Percentiles rank a stretch among this genome's conserved stretches.
Evolutionary conservation across 1,140 invertebrate species (phyloP).

Genomic region (Maconellicoccus hirsutus): DNA sequence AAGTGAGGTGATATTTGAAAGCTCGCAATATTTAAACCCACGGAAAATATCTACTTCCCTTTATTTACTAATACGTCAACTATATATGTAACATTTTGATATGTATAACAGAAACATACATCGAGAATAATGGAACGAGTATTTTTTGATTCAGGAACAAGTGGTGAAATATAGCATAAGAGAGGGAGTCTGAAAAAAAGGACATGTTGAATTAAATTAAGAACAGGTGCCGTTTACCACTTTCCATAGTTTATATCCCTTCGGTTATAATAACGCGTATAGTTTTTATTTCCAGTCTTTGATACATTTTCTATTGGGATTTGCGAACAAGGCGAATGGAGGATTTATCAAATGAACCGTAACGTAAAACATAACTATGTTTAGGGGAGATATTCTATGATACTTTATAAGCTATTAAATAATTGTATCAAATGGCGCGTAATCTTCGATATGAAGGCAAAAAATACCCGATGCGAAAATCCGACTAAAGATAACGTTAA

Average conservation of each 20-base stretch:
- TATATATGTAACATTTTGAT: too few species aligned
- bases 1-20: too few species aligned
- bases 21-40: too few species aligned
- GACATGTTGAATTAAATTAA: constrained; percentile 17
- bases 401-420: too few species aligned
- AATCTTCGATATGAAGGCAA: not conserved
- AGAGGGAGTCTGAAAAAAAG: not conserved
- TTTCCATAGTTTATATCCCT: constrained; percentile 2
- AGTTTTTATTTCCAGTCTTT: not conserved
- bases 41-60: too few species aligned
- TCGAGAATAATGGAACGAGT: too few species aligned
- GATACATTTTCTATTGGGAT: constrained; percentile 6
- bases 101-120: too few species aligned
- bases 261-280: not conserved
- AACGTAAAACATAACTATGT: too few species aligned
- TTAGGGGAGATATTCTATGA: too few species aligned
- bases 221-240: constrained; percentile 15
- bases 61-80: too few species aligned
- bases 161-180: constrained; percentile 4
- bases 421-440: too few species aligned
- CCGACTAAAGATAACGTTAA: too few species aligned
- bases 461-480: not conserved
- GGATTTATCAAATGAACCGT: constrained; percentile 6
- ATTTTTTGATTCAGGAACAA: not conserved
- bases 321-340: not conserved